A percentile compares a stretch with the other conserved stretches of the same genome.
Evolutionary conservation across 2,888 invertebrate genomes (phyloP).

Genomic region (Ophion slaviceki): DNA sequence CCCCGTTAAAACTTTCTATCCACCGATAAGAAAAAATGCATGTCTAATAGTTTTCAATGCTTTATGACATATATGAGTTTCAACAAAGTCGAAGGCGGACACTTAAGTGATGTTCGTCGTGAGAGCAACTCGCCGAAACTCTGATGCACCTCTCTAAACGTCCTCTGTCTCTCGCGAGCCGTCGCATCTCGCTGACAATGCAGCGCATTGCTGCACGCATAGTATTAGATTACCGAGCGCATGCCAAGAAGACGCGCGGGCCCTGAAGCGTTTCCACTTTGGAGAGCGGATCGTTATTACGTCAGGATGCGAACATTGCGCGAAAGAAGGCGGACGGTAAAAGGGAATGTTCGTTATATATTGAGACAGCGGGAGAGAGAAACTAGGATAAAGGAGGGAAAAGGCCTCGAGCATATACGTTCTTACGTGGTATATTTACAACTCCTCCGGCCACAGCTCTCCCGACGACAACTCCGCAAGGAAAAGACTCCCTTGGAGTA

Average conservation of each 20-base stretch:
- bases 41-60: too few species aligned
- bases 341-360: conserved; percentile 26
- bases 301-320: conserved; percentile 27
- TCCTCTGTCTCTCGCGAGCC: neutral
- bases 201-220: neutral
- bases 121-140: neutral
- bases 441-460: conserved; percentile 20
- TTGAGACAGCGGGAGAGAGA: conserved; percentile 3
- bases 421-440: conserved; percentile 22
- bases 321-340: conserved; percentile 8
- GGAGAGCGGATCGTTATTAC: conserved; percentile 36
- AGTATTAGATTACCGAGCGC: conserved; percentile 14
- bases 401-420: conserved; percentile 19
- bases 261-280: conserved; percentile 29
- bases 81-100: too few species aligned
- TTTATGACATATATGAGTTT: too few species aligned
- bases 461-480: conserved; percentile 22
- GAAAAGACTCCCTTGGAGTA: conserved; percentile 15
- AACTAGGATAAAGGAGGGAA: neutral
- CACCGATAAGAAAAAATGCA: too few species aligned
- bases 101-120: too few species aligned
- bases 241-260: conserved; percentile 19
- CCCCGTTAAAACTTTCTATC: too few species aligned
- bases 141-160: neutral
- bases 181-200: neutral